Base-by-base conservation (phyloP, 1,140 invertebrate species). In the Micrasema minimum region DNA sequence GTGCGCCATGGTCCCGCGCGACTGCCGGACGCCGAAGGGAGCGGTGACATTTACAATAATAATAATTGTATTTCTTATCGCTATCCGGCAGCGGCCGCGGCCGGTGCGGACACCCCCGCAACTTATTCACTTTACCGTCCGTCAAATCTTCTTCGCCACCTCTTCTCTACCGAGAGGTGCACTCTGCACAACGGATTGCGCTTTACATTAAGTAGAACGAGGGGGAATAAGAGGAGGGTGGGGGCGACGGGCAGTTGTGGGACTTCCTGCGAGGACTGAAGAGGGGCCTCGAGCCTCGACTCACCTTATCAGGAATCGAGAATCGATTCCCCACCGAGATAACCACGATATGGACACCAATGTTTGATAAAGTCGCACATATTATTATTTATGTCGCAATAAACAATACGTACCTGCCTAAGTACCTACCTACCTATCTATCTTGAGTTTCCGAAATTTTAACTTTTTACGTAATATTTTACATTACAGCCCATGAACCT, bases 241-340 rank as follows among this genome's bases (percentile, higher is more conserved):
- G 10, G 18, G 16, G 26, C 11, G 46, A 12, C 14, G 55, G 55
- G 37, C 55, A 59, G 35, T 59, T 43, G 55, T 7, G 37, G 55
- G 55, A 22, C 55, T 59, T 59, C 55, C 55, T 20, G 37, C 55
- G 37, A 22, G 14, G 35, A 4, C 14, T 5, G 37, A 14, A 41
- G 26, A 22, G 55, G 23, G 12, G 50, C 23, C 50, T 41, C 26
- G 35, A 22, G 7, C 20, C 10, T 20, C n/a, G n/a, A n/a, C n/a
- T n/a, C 20, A 41, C 55, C 55, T 53, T 59, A 59, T 59, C 55
- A 18, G 35, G 14, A 38, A 59, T 57, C 53, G 53, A 57, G 14
- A 38, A 59, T 31, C 26, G 26, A 31, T 59, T 59, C 22, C 31
- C 16, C 16, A 35, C 4, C 22, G 20, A 59, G 55, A 59, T 59